Evolutionary conservation across 2,888 invertebrate genomes (phyloP), one percentile per base, ranked within the genome.

Genomic region (Drosophila borealis): DNA sequence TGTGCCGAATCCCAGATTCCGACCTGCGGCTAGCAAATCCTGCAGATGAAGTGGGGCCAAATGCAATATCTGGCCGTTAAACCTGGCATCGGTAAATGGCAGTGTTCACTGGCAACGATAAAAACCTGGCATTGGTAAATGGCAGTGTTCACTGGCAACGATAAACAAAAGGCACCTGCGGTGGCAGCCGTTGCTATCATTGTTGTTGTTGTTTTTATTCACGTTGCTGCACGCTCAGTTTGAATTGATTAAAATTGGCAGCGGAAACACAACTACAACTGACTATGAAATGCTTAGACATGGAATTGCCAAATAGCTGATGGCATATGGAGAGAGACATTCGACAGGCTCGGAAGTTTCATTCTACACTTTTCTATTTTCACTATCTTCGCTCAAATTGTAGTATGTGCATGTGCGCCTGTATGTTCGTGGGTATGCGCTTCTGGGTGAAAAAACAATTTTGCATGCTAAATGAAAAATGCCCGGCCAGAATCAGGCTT

Each of bases 181-280:
- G 39, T 36, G 45, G 37, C 33, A 6, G 3, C 14, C 34, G 42
- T 14, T 57, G 61, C 19, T 53, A 29, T 55, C 11, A 10, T 13
- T 34, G 42, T 5, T 41, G 37, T n/a, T 61, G 21, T 25, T 51
- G 46, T 36, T 21, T 39, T 36, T 60, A 21, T 51, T 57, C 34
- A 8, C 33, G 50, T 25, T 62, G 64, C 17, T 51, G 73, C 50
- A 53, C 37, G 71, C 44, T 67, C 74, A 66, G 70, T 65, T 80
- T 67, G 81, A 80, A 74, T 88, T 78, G 83, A 86, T 84, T 83
- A 67, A 78, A 88, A 78, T 72, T 70, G 81, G 66, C 81, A 81
- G 62, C 63, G 50, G 45, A 66, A 59, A 55, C 45, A 21, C 36
- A 56, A 57, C 39, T 36, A 49, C 53, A 68, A 25, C 60, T 59